phyloP scores from a whole-genome alignment of 2,113 vertebrate species.

The Rhinoptilus africanus region DNA sequence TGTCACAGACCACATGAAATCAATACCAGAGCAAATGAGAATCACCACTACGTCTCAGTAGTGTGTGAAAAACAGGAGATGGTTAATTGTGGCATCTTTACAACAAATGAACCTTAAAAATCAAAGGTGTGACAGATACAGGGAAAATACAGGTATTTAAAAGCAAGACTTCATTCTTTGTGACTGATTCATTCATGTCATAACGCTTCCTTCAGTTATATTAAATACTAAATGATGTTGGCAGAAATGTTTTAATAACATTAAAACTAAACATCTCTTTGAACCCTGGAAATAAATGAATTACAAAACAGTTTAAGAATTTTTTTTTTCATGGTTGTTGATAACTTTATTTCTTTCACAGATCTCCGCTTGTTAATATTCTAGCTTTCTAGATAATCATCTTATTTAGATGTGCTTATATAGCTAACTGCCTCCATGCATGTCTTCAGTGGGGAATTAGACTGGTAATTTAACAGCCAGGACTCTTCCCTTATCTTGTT shows the following conservation, averaged over 20 bases:
- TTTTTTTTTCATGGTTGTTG: background rate
- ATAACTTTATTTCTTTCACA: background rate
- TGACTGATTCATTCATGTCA: background rate
- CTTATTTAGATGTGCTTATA: conserved; percentile 49
- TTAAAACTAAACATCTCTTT: background rate
- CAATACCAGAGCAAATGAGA: background rate
- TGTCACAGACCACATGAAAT: background rate
- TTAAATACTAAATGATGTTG: background rate
- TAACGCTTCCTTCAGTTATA: background rate
- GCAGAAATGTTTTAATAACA: background rate
- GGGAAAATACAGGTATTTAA: background rate
- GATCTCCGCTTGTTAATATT: background rate
- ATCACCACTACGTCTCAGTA: background rate
- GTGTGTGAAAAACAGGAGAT: background rate
- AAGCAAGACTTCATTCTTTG: background rate
- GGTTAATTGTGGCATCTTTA: background rate
- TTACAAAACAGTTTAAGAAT: background rate
- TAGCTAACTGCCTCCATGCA: background rate
- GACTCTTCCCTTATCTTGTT: conserved; percentile 25
- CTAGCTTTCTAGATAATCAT: background rate
- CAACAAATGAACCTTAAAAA: background rate
- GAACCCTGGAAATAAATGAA: background rate
- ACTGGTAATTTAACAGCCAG: conserved; percentile 11
- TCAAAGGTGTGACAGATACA: background rate
- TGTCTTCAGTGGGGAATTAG: conserved; percentile 39